Base-by-base conservation (phyloP, 64 coral and sea anemone species). In the Montipora efflorescens region DNA sequence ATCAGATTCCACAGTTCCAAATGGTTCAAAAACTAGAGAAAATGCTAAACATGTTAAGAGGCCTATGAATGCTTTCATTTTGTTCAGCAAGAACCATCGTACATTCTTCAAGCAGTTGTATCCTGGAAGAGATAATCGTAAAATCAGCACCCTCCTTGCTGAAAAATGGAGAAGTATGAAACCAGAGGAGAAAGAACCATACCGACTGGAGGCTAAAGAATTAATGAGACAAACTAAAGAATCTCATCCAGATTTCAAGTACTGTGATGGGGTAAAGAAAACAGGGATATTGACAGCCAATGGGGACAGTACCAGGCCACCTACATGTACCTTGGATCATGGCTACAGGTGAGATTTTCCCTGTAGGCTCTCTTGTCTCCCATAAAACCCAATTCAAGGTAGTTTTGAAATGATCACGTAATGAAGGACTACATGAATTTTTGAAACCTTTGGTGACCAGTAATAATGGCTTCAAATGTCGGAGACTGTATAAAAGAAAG, bases 41-140 rank as follows among this genome's bases (percentile, higher is more conserved):
- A 86, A 4, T 5, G 16, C 19, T 49, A 68, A 70, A 71, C 66
- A 71, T 49, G 46, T 93, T 22, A 93, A 93, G 59, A 49, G 92
- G n/a, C 92, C 92, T 19, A 93, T 93, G 92, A 93, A 93, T 81
- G 84, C 92, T 5, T 93, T 93, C 25, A 28, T 93, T 8, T 47
- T 88, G 48, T 93, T 88, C 59, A 93, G 92, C 25, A 50, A 84
- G 23, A 55, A 82, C n/a, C 74, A 92, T 72, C 49, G 90, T 12
- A 48, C 46, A 25, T 76, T 67, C 3, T 92, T 92, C 58, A 92
- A 92, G 72, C 67, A 46, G 43, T 8, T 78, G 81, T 92, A 92
- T 50, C 90, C 90, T 14, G 84, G 92, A 3, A 78, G 62, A 52
- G 92, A 93, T 69, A 93, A 93, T 62, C 59, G 92, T 8, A 50